A percentile compares a stretch with the other conserved stretches of the same genome.
phyloP scores from a whole-genome alignment of 2,113 vertebrate genomes.

The Menura novaehollandiae region DNA sequence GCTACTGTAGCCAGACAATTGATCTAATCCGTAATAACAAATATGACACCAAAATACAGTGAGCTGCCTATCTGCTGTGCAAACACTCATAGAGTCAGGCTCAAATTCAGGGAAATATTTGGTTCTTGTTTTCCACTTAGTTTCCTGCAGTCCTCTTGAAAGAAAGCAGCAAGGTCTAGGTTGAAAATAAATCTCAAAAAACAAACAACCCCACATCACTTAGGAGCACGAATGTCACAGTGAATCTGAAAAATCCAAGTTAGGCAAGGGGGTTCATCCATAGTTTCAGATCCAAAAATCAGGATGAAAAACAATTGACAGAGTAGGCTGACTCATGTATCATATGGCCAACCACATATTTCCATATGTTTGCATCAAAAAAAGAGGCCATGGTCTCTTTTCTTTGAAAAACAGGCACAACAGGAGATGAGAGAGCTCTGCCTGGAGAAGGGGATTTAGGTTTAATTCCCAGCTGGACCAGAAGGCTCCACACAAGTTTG shows the following conservation, averaged over 20 bases:
- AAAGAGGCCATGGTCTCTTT: background rate
- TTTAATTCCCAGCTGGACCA: background rate
- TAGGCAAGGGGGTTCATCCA: background rate
- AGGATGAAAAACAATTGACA: background rate
- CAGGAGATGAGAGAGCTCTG: background rate
- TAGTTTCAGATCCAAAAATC: background rate
- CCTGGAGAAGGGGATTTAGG: background rate
- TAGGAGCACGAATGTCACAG: background rate
- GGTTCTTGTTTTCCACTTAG: background rate
- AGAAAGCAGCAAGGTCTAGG: background rate
- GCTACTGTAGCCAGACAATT: background rate
- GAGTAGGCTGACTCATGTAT: background rate
- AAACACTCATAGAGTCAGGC: background rate
- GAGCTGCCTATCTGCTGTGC: background rate
- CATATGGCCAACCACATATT: background rate
- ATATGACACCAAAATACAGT: background rate
- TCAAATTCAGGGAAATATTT: background rate
- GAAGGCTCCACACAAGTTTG: background rate
- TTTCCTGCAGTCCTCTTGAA: background rate
- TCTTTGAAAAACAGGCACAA: background rate
- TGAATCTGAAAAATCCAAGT: background rate
- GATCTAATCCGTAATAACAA: slow-evolving; percentile 13
- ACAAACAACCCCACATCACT: background rate
- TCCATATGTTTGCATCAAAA: background rate
- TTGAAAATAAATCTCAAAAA: background rate